A percentile compares a stretch with the other conserved stretches of the same genome.
These are phyloP conservation scores for Chelon labrosus DNA, from an alignment of 2,797 vertebrate species.

Conservation along the genomic window DNA sequence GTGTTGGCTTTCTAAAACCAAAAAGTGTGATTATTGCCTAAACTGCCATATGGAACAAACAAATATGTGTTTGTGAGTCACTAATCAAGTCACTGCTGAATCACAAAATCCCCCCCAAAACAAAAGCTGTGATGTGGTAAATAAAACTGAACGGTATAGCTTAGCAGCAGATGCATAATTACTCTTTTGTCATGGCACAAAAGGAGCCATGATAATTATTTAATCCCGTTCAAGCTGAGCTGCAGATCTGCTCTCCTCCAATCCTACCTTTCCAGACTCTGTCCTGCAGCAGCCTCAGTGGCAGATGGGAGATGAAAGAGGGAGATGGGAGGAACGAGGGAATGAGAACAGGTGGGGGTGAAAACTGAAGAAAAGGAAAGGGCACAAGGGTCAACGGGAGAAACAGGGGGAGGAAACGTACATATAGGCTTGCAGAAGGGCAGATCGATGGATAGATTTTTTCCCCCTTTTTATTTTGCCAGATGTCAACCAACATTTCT, in stretches of 20 bases:
- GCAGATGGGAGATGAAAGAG: conserved; percentile 87
- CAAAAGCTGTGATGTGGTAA: conserved; percentile 27
- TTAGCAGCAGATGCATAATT: conserved; percentile 57
- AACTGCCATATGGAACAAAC: conserved; percentile 34
- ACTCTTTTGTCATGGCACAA: conserved; percentile 55
- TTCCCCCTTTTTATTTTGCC: conserved; percentile 52
- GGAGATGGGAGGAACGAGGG: conserved; percentile 65
- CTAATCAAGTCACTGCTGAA: not conserved
- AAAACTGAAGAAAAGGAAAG: conserved; percentile 78
- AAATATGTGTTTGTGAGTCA: conserved; percentile 27
- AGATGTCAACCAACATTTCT: conserved; percentile 67
- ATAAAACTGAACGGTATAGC: conserved; percentile 49
- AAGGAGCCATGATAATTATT: conserved; percentile 56
- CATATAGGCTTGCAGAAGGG: conserved; percentile 64
- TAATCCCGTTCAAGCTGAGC: conserved; percentile 52
- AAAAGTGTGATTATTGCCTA: conserved; percentile 5
- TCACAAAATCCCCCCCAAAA: conserved; percentile 14
- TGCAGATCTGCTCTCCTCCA: conserved; percentile 39
- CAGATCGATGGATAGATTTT: conserved; percentile 77
- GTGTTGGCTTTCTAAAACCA: not conserved
- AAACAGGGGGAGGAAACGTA: conserved; percentile 65
- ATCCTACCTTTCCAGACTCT: conserved; percentile 50
- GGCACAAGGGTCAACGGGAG: conserved; percentile 72
- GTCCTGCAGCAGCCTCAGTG: conserved; percentile 64
- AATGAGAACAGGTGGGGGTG: conserved; percentile 81